Conservation (phyloP, 2,888 invertebrate genomes). For the Machimus rusticus region DNA sequence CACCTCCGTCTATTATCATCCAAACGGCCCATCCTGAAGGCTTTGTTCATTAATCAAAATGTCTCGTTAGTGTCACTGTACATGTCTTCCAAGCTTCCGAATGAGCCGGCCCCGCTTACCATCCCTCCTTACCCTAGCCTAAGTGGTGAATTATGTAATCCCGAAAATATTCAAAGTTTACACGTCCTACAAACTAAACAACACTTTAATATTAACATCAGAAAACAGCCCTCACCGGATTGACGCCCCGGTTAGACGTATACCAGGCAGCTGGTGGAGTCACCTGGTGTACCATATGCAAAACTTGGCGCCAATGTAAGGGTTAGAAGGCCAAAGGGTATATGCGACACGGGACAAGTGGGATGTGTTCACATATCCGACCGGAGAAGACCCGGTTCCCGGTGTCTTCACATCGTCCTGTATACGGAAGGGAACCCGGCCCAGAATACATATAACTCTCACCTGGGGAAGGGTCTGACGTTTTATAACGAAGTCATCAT, state of each 20-base stretch:
- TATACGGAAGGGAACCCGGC: background rate
- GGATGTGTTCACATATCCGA: slow-evolving; percentile 1
- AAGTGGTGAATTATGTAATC: slow-evolving; percentile 20
- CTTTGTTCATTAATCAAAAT: slow-evolving; percentile 16
- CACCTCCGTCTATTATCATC: background rate
- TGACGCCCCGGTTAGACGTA: background rate
- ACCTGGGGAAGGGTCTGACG: slow-evolving; percentile 19
- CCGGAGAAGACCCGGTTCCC: background rate
- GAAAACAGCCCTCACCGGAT: slow-evolving; percentile 5
- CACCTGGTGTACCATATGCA: background rate
- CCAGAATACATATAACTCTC: background rate
- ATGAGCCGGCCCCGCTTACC: background rate
- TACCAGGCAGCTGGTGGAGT: background rate
- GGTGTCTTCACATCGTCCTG: background rate
- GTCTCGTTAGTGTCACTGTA: slow-evolving; percentile 4
- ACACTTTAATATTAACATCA: slow-evolving; percentile 25
- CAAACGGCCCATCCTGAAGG: background rate
- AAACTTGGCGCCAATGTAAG: background rate
- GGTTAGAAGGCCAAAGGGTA: background rate
- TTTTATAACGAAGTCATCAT: slow-evolving; percentile 40
- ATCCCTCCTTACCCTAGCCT: background rate
- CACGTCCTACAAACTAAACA: background rate
- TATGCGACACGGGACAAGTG: slow-evolving; percentile 6
- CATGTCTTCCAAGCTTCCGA: background rate
- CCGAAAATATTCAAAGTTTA: slow-evolving; percentile 37